phyloP scores from a whole-genome alignment of 2,888 invertebrate species.

The Ormyrus nitidulus region DNA sequence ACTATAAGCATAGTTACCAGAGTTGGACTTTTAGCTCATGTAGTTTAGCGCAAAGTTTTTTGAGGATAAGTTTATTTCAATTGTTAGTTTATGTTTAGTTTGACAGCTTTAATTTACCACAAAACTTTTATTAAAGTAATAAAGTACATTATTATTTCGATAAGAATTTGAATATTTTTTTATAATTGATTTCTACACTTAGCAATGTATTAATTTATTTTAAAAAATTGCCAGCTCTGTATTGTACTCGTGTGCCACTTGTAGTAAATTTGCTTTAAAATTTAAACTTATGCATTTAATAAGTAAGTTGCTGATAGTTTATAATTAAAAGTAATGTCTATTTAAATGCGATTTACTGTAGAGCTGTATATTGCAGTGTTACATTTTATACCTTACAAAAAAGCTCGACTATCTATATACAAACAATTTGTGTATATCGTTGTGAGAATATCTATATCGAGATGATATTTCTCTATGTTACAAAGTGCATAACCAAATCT shows the following conservation, averaged over 20 bases:
- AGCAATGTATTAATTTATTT: conserved; percentile 23
- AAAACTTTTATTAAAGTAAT: conserved; percentile 5
- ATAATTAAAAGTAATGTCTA: conserved; percentile 37
- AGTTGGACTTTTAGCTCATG: conserved; percentile 47
- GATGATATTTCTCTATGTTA: conserved; percentile 47
- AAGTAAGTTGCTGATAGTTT: conserved; percentile 43
- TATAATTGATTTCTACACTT: conserved; percentile 2
- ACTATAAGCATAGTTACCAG: conserved; percentile 36
- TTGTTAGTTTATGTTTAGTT: not conserved
- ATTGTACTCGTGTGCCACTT: conserved; percentile 54
- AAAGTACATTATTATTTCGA: conserved; percentile 9
- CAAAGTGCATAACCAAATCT: conserved; percentile 39
- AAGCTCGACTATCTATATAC: conserved; percentile 43
- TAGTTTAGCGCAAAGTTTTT: conserved; percentile 15
- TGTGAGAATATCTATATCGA: conserved; percentile 37
- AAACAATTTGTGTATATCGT: conserved; percentile 47
- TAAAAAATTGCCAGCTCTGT: conserved; percentile 45
- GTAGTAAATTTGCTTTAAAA: conserved; percentile 46
- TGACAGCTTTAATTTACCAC: conserved; percentile 16
- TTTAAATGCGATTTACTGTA: conserved; percentile 42
- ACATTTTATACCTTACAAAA: conserved; percentile 51
- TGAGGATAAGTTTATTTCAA: conserved; percentile 10
- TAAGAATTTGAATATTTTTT: conserved; percentile 11
- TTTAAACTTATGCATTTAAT: conserved; percentile 48
- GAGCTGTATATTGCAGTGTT: conserved; percentile 52